phyloP scores from a whole-genome alignment of 2,797 vertebrate genomes.

The Melopsittacus undulatus region DNA sequence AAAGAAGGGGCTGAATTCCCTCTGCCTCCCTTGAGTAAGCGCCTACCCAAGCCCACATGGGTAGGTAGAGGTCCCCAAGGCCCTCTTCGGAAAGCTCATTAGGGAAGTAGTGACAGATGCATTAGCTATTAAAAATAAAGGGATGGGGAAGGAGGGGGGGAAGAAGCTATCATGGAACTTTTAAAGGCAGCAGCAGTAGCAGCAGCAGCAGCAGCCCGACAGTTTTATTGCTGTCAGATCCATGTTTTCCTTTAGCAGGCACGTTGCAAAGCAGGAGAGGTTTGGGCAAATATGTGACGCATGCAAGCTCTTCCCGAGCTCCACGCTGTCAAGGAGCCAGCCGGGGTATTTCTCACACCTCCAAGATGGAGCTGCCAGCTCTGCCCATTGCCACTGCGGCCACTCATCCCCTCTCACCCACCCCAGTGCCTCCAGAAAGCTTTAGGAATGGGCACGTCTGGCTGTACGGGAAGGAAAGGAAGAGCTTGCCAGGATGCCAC shows the following conservation, averaged over 20 bases:
- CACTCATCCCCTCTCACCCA: background rate
- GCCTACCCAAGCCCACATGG: conserved; percentile 25
- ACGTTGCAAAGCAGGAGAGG: conserved; percentile 52
- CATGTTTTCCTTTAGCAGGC: conserved; percentile 9
- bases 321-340: background rate
- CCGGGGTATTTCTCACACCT: conserved; percentile 12
- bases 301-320: background rate
- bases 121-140: conserved; percentile 49
- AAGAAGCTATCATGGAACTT: conserved; percentile 51
- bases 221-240: conserved; percentile 48
- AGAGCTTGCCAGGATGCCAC: background rate
- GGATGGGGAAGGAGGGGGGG: background rate
- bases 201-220: conserved; percentile 48
- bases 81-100: conserved; percentile 65
- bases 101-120: conserved; percentile 70
- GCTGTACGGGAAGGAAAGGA: background rate
- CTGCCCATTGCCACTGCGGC: background rate
- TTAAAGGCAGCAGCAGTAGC: conserved; percentile 56
- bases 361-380: background rate
- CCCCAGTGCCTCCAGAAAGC: background rate
- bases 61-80: conserved; percentile 62
- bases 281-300: conserved; percentile 46
- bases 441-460: conserved; percentile 10
- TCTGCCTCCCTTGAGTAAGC: background rate
- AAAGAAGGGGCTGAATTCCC: background rate